Evolutionary conservation across 2,888 invertebrate genomes (phyloP), one percentile per base, ranked within the genome.

Genomic region (Ophioninae sp.): DNA sequence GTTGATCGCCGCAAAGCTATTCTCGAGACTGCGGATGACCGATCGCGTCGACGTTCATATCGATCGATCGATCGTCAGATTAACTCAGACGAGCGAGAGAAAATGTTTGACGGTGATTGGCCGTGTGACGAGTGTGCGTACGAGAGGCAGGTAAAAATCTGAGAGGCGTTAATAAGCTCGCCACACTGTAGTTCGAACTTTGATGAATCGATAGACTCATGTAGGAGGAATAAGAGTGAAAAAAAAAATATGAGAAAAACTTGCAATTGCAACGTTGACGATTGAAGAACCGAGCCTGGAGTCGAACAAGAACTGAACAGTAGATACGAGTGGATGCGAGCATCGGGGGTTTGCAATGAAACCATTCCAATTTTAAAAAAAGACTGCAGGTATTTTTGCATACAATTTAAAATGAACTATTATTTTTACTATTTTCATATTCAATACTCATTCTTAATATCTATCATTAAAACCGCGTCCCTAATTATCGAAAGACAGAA

Each of bases 11-110:
- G n/a, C 44, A 50, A 67, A 56, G 70, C 62, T 84, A 62, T 81
- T 62, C 81, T 75, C 70, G 41, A 72, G 76, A 64, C 75, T 81
- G 39, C 59, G 75, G 79, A 86, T 86, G 83, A 82, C 81, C 81
- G 85, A 83, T 86, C 81, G 57, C n/a, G 81, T 67, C 64, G 68
- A 61, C 79, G 83, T 83, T 80, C 78, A 83, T 85, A 86, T 78
- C 81, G 75, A 76, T 82, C 81, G 78, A 86, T 86, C 83, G 83
- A 83, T 86, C 83, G 79, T 83, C 44, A 69, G 82, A 85, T 83
- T 74, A 81, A 57, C 80, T 76, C 64, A 72, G 79, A 69, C 79
- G 74, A 79, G 75, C 81, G 81, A 73, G 79, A 81, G 72, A 57
- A 81, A 74, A 82, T 70, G 68, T 56, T 44, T 41, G 56, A 61